Evolutionary conservation across 2,113 vertebrate genomes (phyloP), one percentile per base, ranked within the genome.

Genomic region (Patagioenas fasciata): DNA sequence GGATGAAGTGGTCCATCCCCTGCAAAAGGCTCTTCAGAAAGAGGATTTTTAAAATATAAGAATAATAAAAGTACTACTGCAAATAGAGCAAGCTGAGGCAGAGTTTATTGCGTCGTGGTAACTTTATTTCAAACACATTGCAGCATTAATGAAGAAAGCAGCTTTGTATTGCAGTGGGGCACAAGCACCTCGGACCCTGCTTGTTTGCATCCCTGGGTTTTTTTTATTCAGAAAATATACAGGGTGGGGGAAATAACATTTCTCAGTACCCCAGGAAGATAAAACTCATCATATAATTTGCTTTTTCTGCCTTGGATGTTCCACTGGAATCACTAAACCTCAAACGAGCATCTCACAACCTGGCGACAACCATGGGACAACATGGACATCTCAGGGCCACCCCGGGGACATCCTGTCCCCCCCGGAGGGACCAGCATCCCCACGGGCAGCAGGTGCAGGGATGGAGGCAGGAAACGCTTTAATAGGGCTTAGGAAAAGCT

Each of bases 401-500:
- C 8, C 58, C 2, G 2, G 11, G 25, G 31, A 6, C 84, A 32
- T 34, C 81, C 58, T 10, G 1, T 5, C 10, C 29, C 15, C 26
- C 53, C 19, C 2, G 6, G 16, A 13, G 5, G 32, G 50, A 23
- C 15, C 56, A 14, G 56, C 47, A 15, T 10, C 32, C 71, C 34
- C 5, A 6, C 36, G 0, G 79, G 11, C 81, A 78, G 73, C 87
- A 97, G 94, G 95, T 80, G 88, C 87, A 93, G 56, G 84, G 54
- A 60, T 89, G 92, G 75, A 81, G 83, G 96, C 94, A 57, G 82
- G 88, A 73, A 96, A 81, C 24, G 36, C 44, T 91, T 95, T 50
- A 12, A 47, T 80, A 56, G 65, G 50, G 74, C 77, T 93, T 85
- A 89, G 96, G 92, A 93, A 97, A 93, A 96, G 88, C 87, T 96